Evolutionary conservation across 64 coral and sea anemone genomes (phyloP).

Genomic region (Montipora sp.): DNA sequence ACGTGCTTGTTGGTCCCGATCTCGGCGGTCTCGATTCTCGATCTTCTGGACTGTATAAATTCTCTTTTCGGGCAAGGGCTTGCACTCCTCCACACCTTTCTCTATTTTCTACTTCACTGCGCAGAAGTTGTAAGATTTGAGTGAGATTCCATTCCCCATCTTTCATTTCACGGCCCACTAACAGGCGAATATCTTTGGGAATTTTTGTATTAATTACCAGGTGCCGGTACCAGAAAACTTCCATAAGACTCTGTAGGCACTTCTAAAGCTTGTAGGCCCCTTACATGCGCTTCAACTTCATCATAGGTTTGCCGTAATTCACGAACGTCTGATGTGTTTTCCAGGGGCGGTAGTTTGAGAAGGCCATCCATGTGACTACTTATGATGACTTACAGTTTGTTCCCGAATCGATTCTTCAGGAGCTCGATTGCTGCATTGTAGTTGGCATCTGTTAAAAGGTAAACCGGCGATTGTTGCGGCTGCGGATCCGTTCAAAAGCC

Average conservation of each 20-base stretch:
- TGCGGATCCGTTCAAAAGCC: neutral
- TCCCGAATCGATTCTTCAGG: conserved; percentile 36
- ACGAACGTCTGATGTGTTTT: too few species aligned
- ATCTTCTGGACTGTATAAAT: conserved; percentile 36
- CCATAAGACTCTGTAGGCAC: conserved; percentile 52
- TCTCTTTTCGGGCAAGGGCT: conserved; percentile 9
- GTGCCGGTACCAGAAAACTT: conserved; percentile 22
- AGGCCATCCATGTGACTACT: conserved; percentile 67
- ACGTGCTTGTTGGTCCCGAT: neutral
- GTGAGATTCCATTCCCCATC: conserved; percentile 51
- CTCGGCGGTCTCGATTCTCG: neutral
- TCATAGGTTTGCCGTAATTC: conserved; percentile 8
- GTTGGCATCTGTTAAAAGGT: too few species aligned
- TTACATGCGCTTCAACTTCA: conserved; percentile 52
- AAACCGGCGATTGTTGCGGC: too few species aligned
- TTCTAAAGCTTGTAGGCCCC: conserved; percentile 52
- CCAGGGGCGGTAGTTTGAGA: conserved; percentile 9
- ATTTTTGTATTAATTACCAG: conserved; percentile 49
- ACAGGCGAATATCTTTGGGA: conserved; percentile 50
- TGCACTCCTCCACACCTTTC: neutral
- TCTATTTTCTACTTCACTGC: conserved; percentile 1
- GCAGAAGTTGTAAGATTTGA: conserved; percentile 21
- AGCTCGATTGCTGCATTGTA: neutral
- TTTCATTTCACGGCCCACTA: conserved; percentile 42
- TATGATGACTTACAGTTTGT: conserved; percentile 57